These are phyloP conservation scores for Fragum sueziense DNA, from an alignment of 2,888 invertebrate species.

Conservation along the genomic window DNA sequence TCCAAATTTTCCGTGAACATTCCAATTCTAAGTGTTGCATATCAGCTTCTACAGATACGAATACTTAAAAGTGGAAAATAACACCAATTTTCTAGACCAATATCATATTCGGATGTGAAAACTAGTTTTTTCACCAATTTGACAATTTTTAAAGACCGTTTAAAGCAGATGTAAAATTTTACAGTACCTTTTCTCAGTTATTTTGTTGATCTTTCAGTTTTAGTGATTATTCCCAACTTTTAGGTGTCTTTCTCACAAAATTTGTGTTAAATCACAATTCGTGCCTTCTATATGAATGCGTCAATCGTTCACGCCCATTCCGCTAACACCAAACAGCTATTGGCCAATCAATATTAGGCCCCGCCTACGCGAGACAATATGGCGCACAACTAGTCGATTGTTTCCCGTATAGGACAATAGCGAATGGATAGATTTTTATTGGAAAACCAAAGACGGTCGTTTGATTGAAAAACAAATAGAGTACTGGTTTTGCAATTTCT, in stretches of 20 bases:
- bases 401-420: constrained; percentile 18
- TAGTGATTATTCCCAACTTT: constrained; percentile 59
- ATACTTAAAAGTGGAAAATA: neutral
- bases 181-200: constrained; percentile 62
- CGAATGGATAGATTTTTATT: constrained; percentile 11
- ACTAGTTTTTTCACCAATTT: constrained; percentile 6
- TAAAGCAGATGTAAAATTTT: constrained; percentile 60
- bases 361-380: constrained; percentile 39
- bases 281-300: constrained; percentile 50
- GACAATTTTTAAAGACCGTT: constrained; percentile 35
- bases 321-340: constrained; percentile 19
- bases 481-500: constrained; percentile 8
- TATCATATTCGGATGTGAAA: neutral
- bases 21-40: no score
- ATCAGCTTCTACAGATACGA: no score
- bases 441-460: constrained; percentile 15
- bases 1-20: no score
- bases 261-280: constrained; percentile 60
- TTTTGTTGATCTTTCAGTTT: constrained; percentile 58
- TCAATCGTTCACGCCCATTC: constrained; percentile 32
- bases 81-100: neutral
- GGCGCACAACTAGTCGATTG: constrained; percentile 22
- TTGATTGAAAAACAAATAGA: constrained; percentile 22
- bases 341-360: constrained; percentile 28
- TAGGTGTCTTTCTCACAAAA: constrained; percentile 59